Conservation (phyloP, 2,113 vertebrate species). For the Seriola dumerili region DNA sequence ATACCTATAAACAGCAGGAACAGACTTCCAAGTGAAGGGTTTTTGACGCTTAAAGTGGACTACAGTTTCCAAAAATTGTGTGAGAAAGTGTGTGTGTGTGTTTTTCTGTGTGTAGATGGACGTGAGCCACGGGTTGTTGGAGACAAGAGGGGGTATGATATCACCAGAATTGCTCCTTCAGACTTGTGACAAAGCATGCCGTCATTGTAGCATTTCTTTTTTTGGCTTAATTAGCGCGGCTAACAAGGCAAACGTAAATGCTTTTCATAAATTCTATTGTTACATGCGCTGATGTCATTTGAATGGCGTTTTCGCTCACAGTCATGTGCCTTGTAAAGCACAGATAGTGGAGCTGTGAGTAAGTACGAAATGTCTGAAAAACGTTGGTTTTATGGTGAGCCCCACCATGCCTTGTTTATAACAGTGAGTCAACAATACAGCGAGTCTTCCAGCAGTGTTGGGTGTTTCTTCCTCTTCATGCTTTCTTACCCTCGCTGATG, state of each 20-base stretch:
- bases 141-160: slow-evolving; percentile 45
- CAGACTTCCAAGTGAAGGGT: neutral
- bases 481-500: slow-evolving; percentile 12
- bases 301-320: slow-evolving; percentile 41
- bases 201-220: slow-evolving; percentile 50
- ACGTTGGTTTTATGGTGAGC: slow-evolving; percentile 60
- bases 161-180: slow-evolving; percentile 46
- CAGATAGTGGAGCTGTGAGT: slow-evolving; percentile 50
- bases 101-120: neutral
- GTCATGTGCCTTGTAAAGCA: slow-evolving; percentile 54
- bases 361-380: slow-evolving; percentile 51
- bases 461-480: slow-evolving; percentile 30
- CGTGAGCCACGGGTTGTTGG: slow-evolving; percentile 8
- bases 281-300: slow-evolving; percentile 55
- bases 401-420: slow-evolving; percentile 47
- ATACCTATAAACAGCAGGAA: slow-evolving; percentile 28
- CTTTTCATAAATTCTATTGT: slow-evolving; percentile 56
- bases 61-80: slow-evolving; percentile 2
- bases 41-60: slow-evolving; percentile 6
- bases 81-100: slow-evolving; percentile 16
- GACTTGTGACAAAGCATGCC: slow-evolving; percentile 56
- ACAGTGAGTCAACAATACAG: slow-evolving; percentile 57
- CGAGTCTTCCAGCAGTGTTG: slow-evolving; percentile 17
- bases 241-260: slow-evolving; percentile 43
- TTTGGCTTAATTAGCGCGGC: slow-evolving; percentile 57